phyloP scores from a whole-genome alignment of 2,113 vertebrate species.

The Myotis davidii region DNA sequence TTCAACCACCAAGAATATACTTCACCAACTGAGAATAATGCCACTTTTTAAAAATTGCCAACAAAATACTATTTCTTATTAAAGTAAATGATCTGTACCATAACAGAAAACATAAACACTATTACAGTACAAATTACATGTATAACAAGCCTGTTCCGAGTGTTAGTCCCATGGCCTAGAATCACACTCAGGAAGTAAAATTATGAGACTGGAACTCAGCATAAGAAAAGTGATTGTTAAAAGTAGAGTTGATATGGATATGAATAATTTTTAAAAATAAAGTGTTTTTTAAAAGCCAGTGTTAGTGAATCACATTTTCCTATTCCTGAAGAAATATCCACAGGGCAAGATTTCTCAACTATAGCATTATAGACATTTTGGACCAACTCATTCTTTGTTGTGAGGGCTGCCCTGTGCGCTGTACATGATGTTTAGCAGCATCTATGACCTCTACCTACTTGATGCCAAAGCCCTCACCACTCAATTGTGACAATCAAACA shows the following conservation, averaged over 20 bases:
- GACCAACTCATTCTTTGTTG: neutral
- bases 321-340: neutral
- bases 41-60: conserved; percentile 33
- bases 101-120: neutral
- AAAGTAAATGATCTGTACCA: conserved; percentile 16
- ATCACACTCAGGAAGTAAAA: neutral
- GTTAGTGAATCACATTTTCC: neutral
- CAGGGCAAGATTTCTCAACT: neutral
- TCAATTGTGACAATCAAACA: neutral
- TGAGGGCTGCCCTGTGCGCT: neutral
- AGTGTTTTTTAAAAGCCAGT: neutral
- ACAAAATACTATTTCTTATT: neutral
- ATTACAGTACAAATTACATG: neutral
- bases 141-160: neutral
- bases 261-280: conserved; percentile 32
- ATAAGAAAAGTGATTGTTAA: neutral
- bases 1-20: conserved; percentile 17
- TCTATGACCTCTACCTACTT: neutral
- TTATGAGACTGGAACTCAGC: neutral
- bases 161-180: neutral
- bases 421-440: neutral
- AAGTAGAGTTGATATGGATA: neutral
- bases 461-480: neutral
- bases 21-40: neutral
- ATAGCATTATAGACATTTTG: neutral